A percentile compares a stretch with the other conserved stretches of the same genome.
These are phyloP conservation scores for Poicephalus gulielmi DNA, from an alignment of 2,113 vertebrate species.

Conservation along the genomic window DNA sequence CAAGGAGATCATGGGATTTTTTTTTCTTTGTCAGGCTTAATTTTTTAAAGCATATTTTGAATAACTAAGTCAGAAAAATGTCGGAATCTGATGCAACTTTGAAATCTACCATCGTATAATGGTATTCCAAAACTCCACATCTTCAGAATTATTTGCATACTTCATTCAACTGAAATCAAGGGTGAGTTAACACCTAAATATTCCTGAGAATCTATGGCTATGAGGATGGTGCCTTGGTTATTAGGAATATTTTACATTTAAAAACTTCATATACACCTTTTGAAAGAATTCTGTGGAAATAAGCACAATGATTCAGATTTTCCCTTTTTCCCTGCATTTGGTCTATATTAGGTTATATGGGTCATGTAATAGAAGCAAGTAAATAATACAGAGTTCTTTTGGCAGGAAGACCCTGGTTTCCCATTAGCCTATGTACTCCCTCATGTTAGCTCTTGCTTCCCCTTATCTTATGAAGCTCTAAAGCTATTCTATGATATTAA, in stretches of 20 bases:
- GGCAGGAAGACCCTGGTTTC: neutral
- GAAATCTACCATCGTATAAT: neutral
- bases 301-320: neutral
- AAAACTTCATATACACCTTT: neutral
- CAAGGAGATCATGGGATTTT: neutral
- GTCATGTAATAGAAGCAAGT: neutral
- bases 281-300: neutral
- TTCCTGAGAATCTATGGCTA: neutral
- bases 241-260: neutral
- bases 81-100: neutral
- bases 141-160: neutral
- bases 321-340: fast-evolving
- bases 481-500: neutral
- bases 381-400: fast-evolving
- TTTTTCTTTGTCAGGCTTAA: neutral
- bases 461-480: neutral
- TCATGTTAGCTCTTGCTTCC: neutral
- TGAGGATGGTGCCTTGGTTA: neutral
- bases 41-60: neutral
- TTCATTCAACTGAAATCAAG: neutral
- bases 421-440: neutral
- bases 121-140: neutral
- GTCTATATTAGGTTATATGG: neutral
- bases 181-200: neutral
- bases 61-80: neutral